Evolutionary conservation across 1,140 invertebrate species (phyloP).

Genomic region (Augochlora pura): DNA sequence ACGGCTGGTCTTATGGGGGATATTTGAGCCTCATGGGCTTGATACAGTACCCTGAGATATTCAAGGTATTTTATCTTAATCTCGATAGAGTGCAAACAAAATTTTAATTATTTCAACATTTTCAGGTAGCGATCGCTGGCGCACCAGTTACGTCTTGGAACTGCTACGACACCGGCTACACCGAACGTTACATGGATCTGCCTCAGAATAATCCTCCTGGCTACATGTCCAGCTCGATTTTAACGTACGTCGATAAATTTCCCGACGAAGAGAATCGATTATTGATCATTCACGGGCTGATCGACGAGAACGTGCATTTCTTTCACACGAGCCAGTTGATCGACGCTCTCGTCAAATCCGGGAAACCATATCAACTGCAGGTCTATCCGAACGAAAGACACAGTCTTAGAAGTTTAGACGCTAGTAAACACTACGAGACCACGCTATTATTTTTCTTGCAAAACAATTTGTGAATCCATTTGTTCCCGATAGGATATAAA

Average conservation of each 20-base stretch:
- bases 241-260: constrained; percentile 91
- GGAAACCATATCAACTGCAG: constrained; percentile 95
- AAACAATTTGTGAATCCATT: constrained; percentile 82
- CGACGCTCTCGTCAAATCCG: constrained; percentile 92
- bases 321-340: constrained; percentile 96
- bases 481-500: constrained; percentile 26
- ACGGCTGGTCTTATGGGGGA: constrained; percentile 99
- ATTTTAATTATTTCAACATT: constrained; percentile 21
- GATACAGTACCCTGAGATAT: constrained; percentile 90
- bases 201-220: constrained; percentile 90
- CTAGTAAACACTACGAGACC: constrained; percentile 98
- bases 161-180: constrained; percentile 96
- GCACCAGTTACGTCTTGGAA: constrained; percentile 98
- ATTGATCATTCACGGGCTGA: constrained; percentile 98
- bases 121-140: constrained; percentile 92
- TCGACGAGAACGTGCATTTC: constrained; percentile 99
- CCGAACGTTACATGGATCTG: constrained; percentile 97
- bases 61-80: constrained; percentile 83
- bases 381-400: constrained; percentile 97
- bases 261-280: constrained; percentile 96
- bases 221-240: constrained; percentile 89
- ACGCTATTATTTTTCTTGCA: constrained; percentile 95
- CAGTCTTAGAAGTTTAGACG: constrained; percentile 94
- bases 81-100: neutral
- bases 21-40: constrained; percentile 93